Conservation (phyloP, 64 coral and sea anemone species). For the Stichodactyla helianthus region DNA sequence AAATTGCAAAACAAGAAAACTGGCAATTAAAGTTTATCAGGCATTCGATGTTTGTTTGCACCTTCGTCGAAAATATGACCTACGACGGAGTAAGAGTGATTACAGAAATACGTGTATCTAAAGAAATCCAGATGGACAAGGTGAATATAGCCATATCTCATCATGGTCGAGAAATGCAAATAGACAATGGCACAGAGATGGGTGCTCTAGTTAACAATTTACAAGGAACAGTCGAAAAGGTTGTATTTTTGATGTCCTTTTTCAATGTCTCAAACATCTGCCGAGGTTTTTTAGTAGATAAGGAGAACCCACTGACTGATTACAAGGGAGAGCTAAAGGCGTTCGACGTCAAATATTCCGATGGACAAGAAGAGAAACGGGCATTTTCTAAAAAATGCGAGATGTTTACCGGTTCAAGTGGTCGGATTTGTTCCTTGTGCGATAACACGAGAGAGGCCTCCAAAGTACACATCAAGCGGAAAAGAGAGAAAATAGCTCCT, state of each 20-base stretch:
- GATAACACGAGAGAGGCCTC: too few relatives aligned
- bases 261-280: background rate
- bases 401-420: slow-evolving; percentile 2
- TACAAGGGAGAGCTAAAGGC: background rate
- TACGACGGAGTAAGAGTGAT: background rate
- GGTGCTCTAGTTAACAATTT: background rate
- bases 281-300: background rate
- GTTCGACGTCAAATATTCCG: too few relatives aligned
- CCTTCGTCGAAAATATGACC: too few relatives aligned
- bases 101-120: background rate
- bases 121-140: background rate
- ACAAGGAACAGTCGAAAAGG: slow-evolving; percentile 1
- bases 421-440: background rate
- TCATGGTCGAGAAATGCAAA: background rate
- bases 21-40: too few relatives aligned
- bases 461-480: background rate
- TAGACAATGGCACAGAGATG: too few relatives aligned
- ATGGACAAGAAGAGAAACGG: background rate
- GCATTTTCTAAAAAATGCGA: background rate
- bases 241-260: slow-evolving; percentile 6
- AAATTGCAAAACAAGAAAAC: too few relatives aligned
- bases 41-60: too few relatives aligned
- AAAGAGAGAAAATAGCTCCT: background rate
- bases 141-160: background rate
- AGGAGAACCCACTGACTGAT: background rate